These are phyloP conservation scores for Cheilosia impressa DNA, from an alignment of 2,888 invertebrate species.

Conservation along the genomic window DNA sequence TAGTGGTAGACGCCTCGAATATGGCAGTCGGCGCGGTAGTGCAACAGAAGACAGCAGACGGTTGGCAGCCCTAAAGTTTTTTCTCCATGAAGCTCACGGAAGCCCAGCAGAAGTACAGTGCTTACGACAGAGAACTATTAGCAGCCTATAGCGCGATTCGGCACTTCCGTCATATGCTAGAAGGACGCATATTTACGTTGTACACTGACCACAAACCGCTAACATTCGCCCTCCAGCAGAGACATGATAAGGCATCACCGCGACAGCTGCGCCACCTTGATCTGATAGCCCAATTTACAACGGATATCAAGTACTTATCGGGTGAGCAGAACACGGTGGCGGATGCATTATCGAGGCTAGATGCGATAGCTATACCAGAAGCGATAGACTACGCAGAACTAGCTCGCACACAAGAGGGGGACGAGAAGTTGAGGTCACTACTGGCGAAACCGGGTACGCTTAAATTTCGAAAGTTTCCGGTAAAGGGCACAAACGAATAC, in stretches of 20 bases:
- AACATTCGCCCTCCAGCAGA: not conserved
- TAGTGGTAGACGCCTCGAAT: slow-evolving; percentile 11
- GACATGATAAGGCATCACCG: slow-evolving; percentile 20
- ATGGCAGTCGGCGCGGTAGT: slow-evolving; percentile 19
- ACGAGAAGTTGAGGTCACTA: not conserved
- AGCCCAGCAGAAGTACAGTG: slow-evolving; percentile 15
- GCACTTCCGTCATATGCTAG: slow-evolving; percentile 32
- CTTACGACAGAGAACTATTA: slow-evolving; percentile 37
- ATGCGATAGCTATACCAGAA: not conserved
- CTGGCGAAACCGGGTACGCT: not conserved
- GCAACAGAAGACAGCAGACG: not conserved
- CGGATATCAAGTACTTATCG: slow-evolving; percentile 4
- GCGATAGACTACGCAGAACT: not conserved
- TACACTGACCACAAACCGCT: slow-evolving; percentile 47
- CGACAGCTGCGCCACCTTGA: slow-evolving; percentile 23
- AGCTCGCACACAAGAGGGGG: not conserved
- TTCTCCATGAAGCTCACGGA: slow-evolving; percentile 3
- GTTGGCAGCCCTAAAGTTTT: slow-evolving; percentile 18
- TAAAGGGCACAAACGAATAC: not conserved
- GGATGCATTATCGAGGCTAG: not conserved
- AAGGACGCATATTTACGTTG: slow-evolving; percentile 22
- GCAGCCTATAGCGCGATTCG: slow-evolving; percentile 14
- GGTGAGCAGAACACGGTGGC: slow-evolving; percentile 33
- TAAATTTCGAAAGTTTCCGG: not conserved
- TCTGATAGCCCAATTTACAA: slow-evolving; percentile 18